phyloP scores from a whole-genome alignment of 2,888 invertebrate species.

The Itoplectis maculator region DNA sequence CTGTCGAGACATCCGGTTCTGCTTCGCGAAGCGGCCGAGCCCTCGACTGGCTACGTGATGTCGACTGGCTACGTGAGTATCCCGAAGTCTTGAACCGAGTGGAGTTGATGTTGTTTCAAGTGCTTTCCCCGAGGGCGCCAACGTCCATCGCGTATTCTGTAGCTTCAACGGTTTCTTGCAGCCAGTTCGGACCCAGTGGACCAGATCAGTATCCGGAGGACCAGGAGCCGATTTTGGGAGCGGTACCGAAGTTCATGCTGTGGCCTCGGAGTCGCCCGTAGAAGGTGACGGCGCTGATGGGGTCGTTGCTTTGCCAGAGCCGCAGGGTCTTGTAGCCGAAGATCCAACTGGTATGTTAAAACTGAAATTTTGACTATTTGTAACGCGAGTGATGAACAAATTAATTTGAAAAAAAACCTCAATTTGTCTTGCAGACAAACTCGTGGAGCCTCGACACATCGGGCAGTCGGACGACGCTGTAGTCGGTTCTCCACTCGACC shows the following conservation, averaged over 20 bases:
- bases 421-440: slow-evolving; percentile 10
- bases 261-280: slow-evolving; percentile 76
- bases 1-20: neutral
- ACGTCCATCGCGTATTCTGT: neutral
- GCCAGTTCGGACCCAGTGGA: slow-evolving; percentile 45
- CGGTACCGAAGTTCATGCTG: slow-evolving; percentile 48
- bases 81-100: neutral
- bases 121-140: neutral
- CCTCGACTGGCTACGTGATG: too few species aligned
- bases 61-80: slow-evolving; percentile 14
- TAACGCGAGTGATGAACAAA: neutral
- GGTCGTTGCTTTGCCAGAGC: slow-evolving; percentile 57
- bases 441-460: slow-evolving; percentile 2
- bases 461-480: neutral
- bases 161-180: slow-evolving; percentile 34
- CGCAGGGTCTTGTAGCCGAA: neutral
- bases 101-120: neutral
- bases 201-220: slow-evolving; percentile 39
- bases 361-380: neutral
- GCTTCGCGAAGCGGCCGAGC: neutral
- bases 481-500: slow-evolving; percentile 40
- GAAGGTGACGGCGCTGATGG: neutral
- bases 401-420: too few species aligned
- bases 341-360: slow-evolving; percentile 28
- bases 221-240: slow-evolving; percentile 48